Evolutionary conservation across 2,888 invertebrate species (phyloP).

Genomic region (Lithophane leautieri): DNA sequence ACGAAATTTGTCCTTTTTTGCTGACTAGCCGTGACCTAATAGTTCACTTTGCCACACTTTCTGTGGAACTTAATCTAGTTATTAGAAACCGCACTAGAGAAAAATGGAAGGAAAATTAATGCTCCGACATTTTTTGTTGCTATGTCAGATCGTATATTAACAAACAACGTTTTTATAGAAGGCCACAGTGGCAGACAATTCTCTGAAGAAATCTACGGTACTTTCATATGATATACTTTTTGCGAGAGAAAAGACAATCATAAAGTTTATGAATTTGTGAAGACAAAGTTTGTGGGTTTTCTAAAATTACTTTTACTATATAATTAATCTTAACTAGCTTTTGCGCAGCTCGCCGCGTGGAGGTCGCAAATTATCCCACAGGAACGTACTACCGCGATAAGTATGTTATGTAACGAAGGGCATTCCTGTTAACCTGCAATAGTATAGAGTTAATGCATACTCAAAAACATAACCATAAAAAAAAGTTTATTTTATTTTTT

Average conservation of each 20-base stretch:
- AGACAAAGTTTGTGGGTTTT: too few relatives aligned
- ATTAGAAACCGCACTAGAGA: neutral
- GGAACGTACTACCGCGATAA: too few relatives aligned
- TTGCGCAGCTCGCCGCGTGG: neutral
- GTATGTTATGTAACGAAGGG: too few relatives aligned
- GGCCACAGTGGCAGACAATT: neutral
- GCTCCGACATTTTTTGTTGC: neutral
- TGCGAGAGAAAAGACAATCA: constrained; percentile 7
- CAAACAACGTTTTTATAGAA: constrained; percentile 15
- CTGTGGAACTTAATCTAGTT: neutral
- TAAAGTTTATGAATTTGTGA: constrained; percentile 30
- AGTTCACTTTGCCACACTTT: neutral
- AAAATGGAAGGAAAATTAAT: neutral
- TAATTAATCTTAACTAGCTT: neutral
- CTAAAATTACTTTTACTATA: neutral
- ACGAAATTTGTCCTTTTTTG: neutral
- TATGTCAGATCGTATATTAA: constrained; percentile 12
- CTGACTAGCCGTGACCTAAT: neutral
- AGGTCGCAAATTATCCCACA: neutral
- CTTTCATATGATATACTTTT: neutral
- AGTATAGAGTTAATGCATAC: too few relatives aligned
- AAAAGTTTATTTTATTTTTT: too few relatives aligned
- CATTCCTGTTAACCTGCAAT: too few relatives aligned
- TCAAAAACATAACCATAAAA: too few relatives aligned
- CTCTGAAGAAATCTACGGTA: constrained; percentile 21